Evolutionary conservation across 2,113 vertebrate genomes (phyloP), one percentile per base, ranked within the genome.

Genomic region (Plecotus auritus): DNA sequence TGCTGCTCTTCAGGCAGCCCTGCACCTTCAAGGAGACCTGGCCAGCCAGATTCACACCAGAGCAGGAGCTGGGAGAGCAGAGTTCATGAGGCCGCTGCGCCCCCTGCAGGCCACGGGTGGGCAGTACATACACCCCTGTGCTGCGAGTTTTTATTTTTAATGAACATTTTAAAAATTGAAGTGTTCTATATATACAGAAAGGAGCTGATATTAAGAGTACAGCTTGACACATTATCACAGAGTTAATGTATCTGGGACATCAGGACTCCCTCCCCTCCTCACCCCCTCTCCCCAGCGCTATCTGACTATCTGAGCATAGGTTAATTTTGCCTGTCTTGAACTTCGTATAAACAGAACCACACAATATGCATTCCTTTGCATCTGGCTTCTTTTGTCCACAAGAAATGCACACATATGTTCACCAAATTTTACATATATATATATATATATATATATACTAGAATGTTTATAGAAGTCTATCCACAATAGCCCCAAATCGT

Each of bases 51-150:
- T 49, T 64, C 56, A 49, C 6, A 6, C 69, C 4, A 45, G 28
- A 70, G 30, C 7, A n/a, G 76, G 28, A 6, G 37, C 0, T 0
- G 2, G 28, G 26, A 1, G 47, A 1, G 28, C 0, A 0, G 91
- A 28, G 96, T 98, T 96, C 70, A 0, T 96, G 95, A 81, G 35
- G 64, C 97, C 72, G 67, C 87, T 1, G 4, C 54, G 88, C 98
- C 98, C 96, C 97, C 98, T 98, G 96, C 98, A 97, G 98, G 97
- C 74, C 69, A 0, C 5, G 0, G 5, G 0, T 1, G 0, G 2
- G 66, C 37, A 13, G 1, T 96, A 84, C 97, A 92, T 1, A 40
- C 2, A 2, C 82, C 35, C 77, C 37, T 40, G 16, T 72, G 1
- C 4, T 5, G 6, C 0, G 0, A 72, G 49, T 10, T 45, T 35